Base-by-base conservation (phyloP, 1,140 invertebrate species). In the Conopomorpha cramerella region DNA sequence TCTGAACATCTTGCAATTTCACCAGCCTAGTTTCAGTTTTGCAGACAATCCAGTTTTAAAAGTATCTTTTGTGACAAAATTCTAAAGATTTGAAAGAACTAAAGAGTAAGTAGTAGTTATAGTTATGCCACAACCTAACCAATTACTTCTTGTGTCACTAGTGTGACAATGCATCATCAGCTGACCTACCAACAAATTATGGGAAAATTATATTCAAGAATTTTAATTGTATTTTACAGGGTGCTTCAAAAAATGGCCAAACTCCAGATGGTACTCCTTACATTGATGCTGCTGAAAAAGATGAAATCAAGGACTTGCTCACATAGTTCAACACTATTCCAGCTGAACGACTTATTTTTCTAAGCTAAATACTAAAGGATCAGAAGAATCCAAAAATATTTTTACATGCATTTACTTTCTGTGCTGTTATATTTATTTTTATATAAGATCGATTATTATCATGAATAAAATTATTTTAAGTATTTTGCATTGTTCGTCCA, bases 231-330 rank as follows among this genome's bases (percentile, higher is more conserved):
- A 36, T 36, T 26, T 58, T 57, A 37, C 61, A 91, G 87, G 92
- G 94, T 51, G 94, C 94, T 39, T 84, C 84, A 46, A 92, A 90
- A 74, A 82, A 84, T 71, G 93, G 91, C 6, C 82, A 82, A 51
- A 88, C 92, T 26, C 94, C 93, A 28, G 91, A 95, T 78, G 94
- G 94, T 13, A 86, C 81, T 34, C 86, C 82, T 46, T 96, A 95
- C 65, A 65, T 92, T 36, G 90, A 95, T 50, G 91, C 89, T 44
- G 93, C 94, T 10, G 93, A 97, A 68, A 95, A 90, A 70, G 87
- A 90, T 45, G 94, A 96, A 80, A 96, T 96, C 45, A 92, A 92
- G 77, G 81, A 83, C 49, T 79, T 76, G 15, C 45, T 76, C 38
- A 72, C 67, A 68, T 74, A 74, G 43, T 54, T 32, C n/a, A n/a